Conservation (phyloP, 2,888 invertebrate genomes). For the Lasioglossum calceatum region DNA sequence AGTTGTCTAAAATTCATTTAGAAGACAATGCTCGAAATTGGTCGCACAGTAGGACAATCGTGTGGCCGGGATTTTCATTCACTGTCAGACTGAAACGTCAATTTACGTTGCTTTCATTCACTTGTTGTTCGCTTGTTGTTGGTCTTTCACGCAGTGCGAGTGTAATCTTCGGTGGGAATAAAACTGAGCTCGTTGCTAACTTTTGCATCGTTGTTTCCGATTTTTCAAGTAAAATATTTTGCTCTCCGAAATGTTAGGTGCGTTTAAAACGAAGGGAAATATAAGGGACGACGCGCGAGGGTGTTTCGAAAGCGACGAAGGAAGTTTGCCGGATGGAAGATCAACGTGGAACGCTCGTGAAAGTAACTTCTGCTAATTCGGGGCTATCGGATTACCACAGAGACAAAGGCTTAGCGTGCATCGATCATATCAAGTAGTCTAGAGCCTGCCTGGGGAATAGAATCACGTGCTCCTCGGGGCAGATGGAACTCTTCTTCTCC, state of each 20-base stretch:
- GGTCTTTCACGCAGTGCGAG: not conserved
- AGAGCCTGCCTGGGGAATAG: not conserved
- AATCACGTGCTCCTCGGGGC: slow-evolving; percentile 8
- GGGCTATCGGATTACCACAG: not conserved
- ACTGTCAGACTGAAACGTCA: not conserved
- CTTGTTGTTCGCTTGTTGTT: not conserved
- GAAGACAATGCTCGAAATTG: not conserved
- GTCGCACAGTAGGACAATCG: not conserved
- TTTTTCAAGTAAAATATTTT: no score
- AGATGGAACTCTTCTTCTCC: not conserved
- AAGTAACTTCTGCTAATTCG: slow-evolving; percentile 34
- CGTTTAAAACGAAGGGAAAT: not conserved
- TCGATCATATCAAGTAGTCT: slow-evolving; percentile 43
- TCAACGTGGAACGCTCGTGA: not conserved
- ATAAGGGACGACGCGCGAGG: not conserved
- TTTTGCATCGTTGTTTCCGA: not conserved
- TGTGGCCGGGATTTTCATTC: not conserved
- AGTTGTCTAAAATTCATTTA: not conserved
- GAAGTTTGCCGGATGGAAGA: slow-evolving; percentile 17
- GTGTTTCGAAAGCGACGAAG: slow-evolving; percentile 24
- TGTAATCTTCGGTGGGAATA: not conserved
- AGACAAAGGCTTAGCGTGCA: slow-evolving; percentile 20
- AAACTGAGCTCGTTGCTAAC: not conserved
- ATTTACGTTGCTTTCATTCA: not conserved
- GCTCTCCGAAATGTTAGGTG: not conserved